Percentiles rank a stretch among this genome's conserved stretches.
Evolutionary conservation across 1,140 invertebrate genomes (phyloP).

Genomic region (Apocrypta bakeri): DNA sequence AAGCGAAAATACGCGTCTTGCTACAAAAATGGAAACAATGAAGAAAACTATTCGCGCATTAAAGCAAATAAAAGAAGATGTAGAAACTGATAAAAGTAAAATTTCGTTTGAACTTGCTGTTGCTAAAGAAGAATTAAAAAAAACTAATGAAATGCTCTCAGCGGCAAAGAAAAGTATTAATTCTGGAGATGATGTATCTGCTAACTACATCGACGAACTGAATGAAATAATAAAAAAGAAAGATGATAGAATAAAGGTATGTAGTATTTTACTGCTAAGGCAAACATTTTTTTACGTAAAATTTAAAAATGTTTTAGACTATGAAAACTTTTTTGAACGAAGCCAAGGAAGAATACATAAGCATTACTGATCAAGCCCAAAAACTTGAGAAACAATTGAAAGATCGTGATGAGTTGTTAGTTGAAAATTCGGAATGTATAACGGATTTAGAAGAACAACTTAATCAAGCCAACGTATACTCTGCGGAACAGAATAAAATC

Average conservation of each 20-base stretch:
- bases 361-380: conserved; percentile 54
- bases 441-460: conserved; percentile 64
- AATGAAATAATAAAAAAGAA: conserved; percentile 58
- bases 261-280: not conserved
- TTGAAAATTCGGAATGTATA: conserved; percentile 59
- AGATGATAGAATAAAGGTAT: conserved; percentile 64
- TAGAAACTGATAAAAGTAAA: conserved; percentile 61
- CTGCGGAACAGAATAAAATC: conserved; percentile 58
- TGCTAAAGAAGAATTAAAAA: conserved; percentile 61
- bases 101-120: conserved; percentile 60
- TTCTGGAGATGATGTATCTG: conserved; percentile 51
- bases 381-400: conserved; percentile 56
- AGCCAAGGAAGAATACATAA: conserved; percentile 68
- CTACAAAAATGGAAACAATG: conserved; percentile 55
- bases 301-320: conserved; percentile 57
- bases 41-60: conserved; percentile 59
- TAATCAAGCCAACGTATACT: conserved; percentile 57
- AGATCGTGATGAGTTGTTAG: conserved; percentile 53
- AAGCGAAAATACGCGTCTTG: conserved; percentile 59
- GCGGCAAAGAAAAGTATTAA: conserved; percentile 54
- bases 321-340: conserved; percentile 67
- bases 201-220: conserved; percentile 60
- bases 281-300: not conserved
- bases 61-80: conserved; percentile 58
- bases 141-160: conserved; percentile 56